Conservation (phyloP, 2,797 vertebrate genomes). For the Gephyroberyx darwinii region DNA sequence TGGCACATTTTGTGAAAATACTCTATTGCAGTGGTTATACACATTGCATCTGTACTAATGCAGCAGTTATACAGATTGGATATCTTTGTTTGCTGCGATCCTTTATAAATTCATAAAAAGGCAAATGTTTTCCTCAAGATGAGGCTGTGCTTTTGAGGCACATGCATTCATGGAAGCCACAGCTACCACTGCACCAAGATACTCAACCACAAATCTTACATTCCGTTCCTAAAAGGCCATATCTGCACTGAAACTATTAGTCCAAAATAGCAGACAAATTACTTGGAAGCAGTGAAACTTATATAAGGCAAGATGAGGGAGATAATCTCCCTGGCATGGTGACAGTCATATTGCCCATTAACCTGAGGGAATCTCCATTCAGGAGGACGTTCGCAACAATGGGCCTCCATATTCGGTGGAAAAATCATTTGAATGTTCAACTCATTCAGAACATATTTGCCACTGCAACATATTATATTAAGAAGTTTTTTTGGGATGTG, state of each 20-base stretch:
- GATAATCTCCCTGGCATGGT: slow-evolving; percentile 42
- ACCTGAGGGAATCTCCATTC: slow-evolving; percentile 75
- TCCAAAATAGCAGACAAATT: slow-evolving; percentile 37
- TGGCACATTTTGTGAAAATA: slow-evolving; percentile 20
- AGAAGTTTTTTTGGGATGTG: slow-evolving; percentile 14
- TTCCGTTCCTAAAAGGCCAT: slow-evolving; percentile 64
- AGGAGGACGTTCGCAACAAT: slow-evolving; percentile 66
- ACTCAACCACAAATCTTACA: slow-evolving; percentile 6
- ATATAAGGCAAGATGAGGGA: slow-evolving; percentile 75
- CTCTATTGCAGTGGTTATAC: slow-evolving; percentile 41
- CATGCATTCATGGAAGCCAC: slow-evolving; percentile 19
- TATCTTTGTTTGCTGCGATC: slow-evolving; percentile 19
- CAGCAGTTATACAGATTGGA: slow-evolving; percentile 33
- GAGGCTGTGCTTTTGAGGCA: slow-evolving; percentile 23
- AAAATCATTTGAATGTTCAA: slow-evolving; percentile 15
- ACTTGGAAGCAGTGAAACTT: slow-evolving; percentile 43
- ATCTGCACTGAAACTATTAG: slow-evolving; percentile 27
- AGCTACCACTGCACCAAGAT: slow-evolving; percentile 7
- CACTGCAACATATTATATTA: slow-evolving; percentile 21
- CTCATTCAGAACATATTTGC: slow-evolving; percentile 17
- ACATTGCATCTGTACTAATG: slow-evolving; percentile 39
- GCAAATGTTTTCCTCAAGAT: not conserved
- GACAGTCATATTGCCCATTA: slow-evolving; percentile 48
- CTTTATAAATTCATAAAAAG: not conserved
- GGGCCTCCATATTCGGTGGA: slow-evolving; percentile 22